phyloP scores from a whole-genome alignment of 2,888 invertebrate species.

The Patella pellucida region DNA sequence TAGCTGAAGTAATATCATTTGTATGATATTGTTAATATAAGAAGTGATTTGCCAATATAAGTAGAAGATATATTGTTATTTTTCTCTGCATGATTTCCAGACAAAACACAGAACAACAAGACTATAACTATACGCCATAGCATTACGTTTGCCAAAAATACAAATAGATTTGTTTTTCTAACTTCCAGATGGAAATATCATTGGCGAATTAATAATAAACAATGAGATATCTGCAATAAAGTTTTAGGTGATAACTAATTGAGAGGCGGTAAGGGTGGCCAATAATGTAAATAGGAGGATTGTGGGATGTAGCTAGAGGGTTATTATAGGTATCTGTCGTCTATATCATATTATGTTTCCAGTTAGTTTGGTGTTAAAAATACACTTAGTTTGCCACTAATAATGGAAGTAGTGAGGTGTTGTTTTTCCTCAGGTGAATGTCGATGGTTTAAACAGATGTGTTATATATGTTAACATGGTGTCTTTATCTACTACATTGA shows the following conservation, averaged over 20 bases:
- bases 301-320: neutral
- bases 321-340: neutral
- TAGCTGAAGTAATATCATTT: no score
- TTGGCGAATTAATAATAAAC: constrained; percentile 3
- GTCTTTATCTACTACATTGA: constrained; percentile 5
- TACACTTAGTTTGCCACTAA: neutral
- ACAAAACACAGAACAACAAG: constrained; percentile 1
- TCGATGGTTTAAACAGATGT: neutral
- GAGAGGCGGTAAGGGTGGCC: neutral
- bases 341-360: neutral
- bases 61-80: constrained; percentile 10
- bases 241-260: neutral
- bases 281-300: neutral
- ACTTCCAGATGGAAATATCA: constrained; percentile 11
- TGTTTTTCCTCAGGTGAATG: neutral
- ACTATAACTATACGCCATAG: neutral
- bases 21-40: no score
- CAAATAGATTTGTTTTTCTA: constrained; percentile 11
- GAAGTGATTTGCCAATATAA: neutral
- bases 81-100: constrained; percentile 3
- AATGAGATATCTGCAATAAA: constrained; percentile 1
- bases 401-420: neutral
- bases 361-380: neutral
- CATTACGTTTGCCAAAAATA: neutral
- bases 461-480: constrained; percentile 3